Conservation (phyloP, 2,888 invertebrate species). For the Drosophila mercatorum region DNA sequence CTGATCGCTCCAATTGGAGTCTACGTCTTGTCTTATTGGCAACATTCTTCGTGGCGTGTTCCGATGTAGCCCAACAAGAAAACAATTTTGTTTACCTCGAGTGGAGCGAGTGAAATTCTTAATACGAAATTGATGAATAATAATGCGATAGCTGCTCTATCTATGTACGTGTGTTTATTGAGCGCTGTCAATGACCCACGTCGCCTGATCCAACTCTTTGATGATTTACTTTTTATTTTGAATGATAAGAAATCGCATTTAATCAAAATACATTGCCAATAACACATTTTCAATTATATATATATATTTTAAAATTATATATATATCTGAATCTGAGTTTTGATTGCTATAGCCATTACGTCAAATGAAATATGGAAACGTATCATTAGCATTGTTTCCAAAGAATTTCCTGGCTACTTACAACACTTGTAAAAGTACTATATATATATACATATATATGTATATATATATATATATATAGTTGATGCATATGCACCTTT, state of each 20-base stretch:
- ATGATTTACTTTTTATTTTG: conserved; percentile 1
- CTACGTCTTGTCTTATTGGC: conserved; percentile 40
- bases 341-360: conserved; percentile 11
- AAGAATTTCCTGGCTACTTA: conserved; percentile 7
- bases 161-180: conserved; percentile 1
- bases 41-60: conserved; percentile 46
- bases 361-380: conserved; percentile 7
- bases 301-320: background rate
- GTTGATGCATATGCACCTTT: conserved; percentile 11
- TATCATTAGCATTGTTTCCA: conserved; percentile 25
- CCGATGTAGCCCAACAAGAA: conserved; percentile 4
- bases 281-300: background rate
- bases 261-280: background rate
- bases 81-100: conserved; percentile 8
- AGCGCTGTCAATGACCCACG: conserved; percentile 52
- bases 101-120: background rate
- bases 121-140: conserved; percentile 24
- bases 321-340: background rate
- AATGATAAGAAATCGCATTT: conserved; percentile 13
- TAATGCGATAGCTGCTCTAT: conserved; percentile 15
- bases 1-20: conserved; percentile 53
- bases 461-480: background rate
- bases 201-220: conserved; percentile 23
- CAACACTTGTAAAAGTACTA: conserved; percentile 3
- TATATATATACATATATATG: background rate